These are phyloP conservation scores for Manacus vitellinus DNA, from an alignment of 2,113 vertebrate species.

Conservation along the genomic window DNA sequence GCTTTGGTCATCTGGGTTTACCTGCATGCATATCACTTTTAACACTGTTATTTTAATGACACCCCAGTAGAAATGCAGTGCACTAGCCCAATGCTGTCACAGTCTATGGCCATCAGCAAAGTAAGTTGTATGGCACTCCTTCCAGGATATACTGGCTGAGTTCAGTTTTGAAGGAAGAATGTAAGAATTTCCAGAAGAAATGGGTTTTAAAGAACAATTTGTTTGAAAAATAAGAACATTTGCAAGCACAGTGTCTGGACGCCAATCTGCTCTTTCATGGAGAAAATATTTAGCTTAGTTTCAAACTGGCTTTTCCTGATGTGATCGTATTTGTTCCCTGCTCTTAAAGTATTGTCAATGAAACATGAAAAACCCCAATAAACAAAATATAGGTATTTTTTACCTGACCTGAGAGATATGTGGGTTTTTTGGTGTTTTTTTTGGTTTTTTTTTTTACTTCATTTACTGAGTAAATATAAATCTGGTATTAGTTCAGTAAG, in stretches of 20 bases:
- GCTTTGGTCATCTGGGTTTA: background rate
- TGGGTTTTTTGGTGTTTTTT: background rate
- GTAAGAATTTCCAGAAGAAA: background rate
- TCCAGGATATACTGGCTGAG: background rate
- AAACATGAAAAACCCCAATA: background rate
- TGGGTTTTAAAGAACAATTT: background rate
- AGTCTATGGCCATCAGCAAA: background rate
- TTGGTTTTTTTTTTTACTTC: background rate
- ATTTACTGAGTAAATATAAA: background rate
- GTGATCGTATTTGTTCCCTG: background rate
- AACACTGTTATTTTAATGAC: background rate
- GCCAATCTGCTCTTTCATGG: background rate
- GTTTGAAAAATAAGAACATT: background rate
- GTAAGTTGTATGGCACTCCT: background rate
- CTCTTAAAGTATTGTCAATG: background rate
- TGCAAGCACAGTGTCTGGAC: background rate
- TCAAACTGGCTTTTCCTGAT: background rate
- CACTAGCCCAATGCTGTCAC: background rate
- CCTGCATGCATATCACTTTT: background rate
- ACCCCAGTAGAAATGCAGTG: background rate
- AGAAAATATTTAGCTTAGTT: background rate
- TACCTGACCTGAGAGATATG: background rate
- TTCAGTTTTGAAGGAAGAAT: background rate
- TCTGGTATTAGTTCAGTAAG: background rate
- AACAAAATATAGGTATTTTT: background rate